These are phyloP conservation scores for Oikopleura vanhoeffeni DNA, from an alignment of 23 tunicate genomes.

Conservation along the genomic window DNA sequence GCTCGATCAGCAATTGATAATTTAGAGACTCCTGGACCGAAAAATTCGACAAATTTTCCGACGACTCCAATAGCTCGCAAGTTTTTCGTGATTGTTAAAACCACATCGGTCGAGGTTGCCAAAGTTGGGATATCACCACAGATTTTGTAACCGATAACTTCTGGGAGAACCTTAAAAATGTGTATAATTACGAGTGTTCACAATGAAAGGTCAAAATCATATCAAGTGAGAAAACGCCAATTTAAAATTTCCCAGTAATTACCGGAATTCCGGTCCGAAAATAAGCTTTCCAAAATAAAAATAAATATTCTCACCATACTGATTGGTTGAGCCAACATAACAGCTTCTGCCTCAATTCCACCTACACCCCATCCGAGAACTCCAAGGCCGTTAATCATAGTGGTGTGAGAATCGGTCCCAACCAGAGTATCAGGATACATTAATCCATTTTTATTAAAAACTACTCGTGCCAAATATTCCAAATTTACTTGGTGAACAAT, in stretches of 20 bases:
- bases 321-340: conserved; percentile 91
- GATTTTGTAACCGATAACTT: conserved; percentile 82
- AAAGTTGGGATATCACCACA: conserved; percentile 55
- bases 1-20: conserved; percentile 91
- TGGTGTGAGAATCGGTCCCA: conserved; percentile 94
- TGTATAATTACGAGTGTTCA: too few relatives aligned
- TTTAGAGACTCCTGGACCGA: conserved; percentile 74
- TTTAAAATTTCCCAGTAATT: too few relatives aligned
- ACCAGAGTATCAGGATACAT: conserved; percentile 76
- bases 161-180: conserved; percentile 76
- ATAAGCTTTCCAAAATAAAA: too few relatives aligned
- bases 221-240: too few relatives aligned
- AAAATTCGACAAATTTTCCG: conserved; percentile 96
- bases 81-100: conserved; percentile 78
- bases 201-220: too few relatives aligned
- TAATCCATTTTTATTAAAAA: conserved; percentile 35
- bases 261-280: too few relatives aligned
- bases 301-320: too few relatives aligned
- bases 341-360: conserved; percentile 96
- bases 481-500: conserved; percentile 93
- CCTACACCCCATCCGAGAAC: conserved; percentile 99
- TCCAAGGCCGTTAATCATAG: conserved; percentile 97
- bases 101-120: conserved; percentile 93
- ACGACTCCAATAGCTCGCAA: conserved; percentile 71
- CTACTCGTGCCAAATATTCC: conserved; percentile 89